Evolutionary conservation across 2,797 vertebrate genomes (phyloP), one percentile per base, ranked within the genome.

Genomic region (Amblyraja radiata): DNA sequence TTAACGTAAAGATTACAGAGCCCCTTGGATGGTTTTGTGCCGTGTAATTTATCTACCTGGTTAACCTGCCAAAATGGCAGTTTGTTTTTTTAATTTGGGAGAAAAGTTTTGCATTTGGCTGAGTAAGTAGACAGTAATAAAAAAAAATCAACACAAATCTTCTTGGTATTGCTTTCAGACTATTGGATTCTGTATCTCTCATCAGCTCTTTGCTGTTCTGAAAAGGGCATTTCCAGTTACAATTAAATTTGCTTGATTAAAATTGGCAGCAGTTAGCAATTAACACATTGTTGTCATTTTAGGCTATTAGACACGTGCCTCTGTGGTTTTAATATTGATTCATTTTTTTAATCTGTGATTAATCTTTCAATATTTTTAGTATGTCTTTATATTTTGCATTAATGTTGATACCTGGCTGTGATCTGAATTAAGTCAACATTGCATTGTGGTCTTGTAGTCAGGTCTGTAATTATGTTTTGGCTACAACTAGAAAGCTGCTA

Each of bases 171-270:
- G 63, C 16, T 71, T 68, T 71, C 86, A 71, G 14, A 54, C 61
- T 90, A n/a, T 90, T 68, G n/a, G 61, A 90, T 36, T 68, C 84
- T 90, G 3, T 58, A 86, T 14, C 54, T 86, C 83, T 90, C 18
- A 36, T 68, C 28, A 16, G 14, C n/a, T 90, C 61, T n/a, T n/a
- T 8, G 16, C 18, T 9, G 18, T 21, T 32, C 63, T 90, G 65
- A 71, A 23, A 39, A 36, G 65, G 18, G 86, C 32, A 32, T 36
- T 90, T 90, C 65, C 32, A 39, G 65, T 90, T 71, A 36, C 11
- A 71, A 71, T 90, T 18, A 36, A 71, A 39, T 39, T 90, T 13
- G 11, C 68, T 90, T 71, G 65, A 71, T 71, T 90, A 71, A 71
- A 90, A 71, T 71, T 39, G 18, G 32, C 65, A 90, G 32, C 32